Evolutionary conservation across 2,113 vertebrate genomes (phyloP).

Genomic region (Mus musculus): GRCm39 chr1:127528501-127529000

Average conservation of each 20-base stretch:
- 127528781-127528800: too few relatives aligned
- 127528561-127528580: not conserved
- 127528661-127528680: not conserved
- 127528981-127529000: not conserved
- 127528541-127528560: not conserved
- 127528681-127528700: not conserved
- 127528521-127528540: not conserved
- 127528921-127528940: not conserved
- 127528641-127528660: not conserved
- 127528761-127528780: not conserved
- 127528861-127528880: not conserved
- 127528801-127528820: too few relatives aligned
- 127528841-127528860: too few relatives aligned
- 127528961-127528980: not conserved
- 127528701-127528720: not conserved
- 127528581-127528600: not conserved
- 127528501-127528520: not conserved
- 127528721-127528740: not conserved
- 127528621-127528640: not conserved
- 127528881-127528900: not conserved
- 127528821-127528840: too few relatives aligned
- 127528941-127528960: not conserved
- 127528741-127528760: not conserved
- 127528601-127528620: not conserved
- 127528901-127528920: not conserved